phyloP scores from a whole-genome alignment of 2,113 vertebrate genomes.

The Ammodramus savannarum region DNA sequence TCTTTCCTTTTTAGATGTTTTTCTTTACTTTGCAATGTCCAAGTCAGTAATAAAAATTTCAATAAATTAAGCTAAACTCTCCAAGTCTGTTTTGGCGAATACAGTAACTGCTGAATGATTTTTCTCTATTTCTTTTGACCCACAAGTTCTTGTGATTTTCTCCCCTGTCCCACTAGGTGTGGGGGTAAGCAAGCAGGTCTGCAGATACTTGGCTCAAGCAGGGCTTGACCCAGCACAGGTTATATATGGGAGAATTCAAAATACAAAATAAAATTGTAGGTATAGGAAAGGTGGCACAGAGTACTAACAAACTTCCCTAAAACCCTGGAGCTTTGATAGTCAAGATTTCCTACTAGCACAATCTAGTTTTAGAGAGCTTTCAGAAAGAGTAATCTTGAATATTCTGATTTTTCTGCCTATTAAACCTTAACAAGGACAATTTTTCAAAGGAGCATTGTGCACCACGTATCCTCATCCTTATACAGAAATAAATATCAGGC shows the following conservation, averaged over 20 bases:
- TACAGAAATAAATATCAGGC: background rate
- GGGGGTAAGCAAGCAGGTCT: background rate
- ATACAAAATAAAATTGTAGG: background rate
- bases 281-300: background rate
- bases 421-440: background rate
- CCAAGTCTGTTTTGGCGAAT: background rate
- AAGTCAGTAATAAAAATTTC: background rate
- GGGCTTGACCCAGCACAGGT: background rate
- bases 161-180: rapidly evolving
- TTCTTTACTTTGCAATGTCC: background rate
- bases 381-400: background rate
- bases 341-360: background rate
- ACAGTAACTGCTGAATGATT: background rate
- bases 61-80: background rate
- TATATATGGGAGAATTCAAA: background rate
- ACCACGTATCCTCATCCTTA: background rate
- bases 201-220: background rate
- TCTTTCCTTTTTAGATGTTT: background rate
- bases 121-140: background rate
- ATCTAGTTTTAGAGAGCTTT: background rate
- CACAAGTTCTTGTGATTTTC: background rate
- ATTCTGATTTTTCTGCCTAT: background rate
- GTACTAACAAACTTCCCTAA: background rate
- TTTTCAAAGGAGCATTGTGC: background rate
- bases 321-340: background rate